Evolutionary conservation across 2,888 invertebrate species (phyloP).

Genomic region (Epinotia nisella): DNA sequence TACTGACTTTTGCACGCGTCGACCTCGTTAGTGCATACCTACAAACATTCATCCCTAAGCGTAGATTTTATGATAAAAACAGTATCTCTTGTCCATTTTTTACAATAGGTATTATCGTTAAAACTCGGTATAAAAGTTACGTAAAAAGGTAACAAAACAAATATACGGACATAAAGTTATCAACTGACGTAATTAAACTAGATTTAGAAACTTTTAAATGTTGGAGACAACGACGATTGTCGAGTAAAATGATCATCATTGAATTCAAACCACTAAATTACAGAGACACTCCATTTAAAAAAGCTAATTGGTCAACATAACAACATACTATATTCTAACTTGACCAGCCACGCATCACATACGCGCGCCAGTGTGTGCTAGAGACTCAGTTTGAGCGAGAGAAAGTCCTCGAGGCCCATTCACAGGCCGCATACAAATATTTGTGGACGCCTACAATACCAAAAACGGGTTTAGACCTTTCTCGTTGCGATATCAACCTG

Average conservation of each 20-base stretch:
- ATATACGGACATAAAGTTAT: too few relatives aligned
- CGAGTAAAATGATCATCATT: neutral
- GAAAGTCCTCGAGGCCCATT: slow-evolving; percentile 83
- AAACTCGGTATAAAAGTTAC: too few relatives aligned
- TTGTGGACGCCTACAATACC: slow-evolving; percentile 79
- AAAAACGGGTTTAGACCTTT: slow-evolving; percentile 80
- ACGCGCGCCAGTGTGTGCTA: slow-evolving; percentile 63
- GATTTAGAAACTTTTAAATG: neutral
- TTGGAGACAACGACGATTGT: too few relatives aligned
- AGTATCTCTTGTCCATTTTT: too few relatives aligned
- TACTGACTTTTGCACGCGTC: too few relatives aligned
- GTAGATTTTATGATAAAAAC: too few relatives aligned
- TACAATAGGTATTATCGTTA: too few relatives aligned
- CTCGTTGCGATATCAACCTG: slow-evolving; percentile 51
- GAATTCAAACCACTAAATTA: neutral
- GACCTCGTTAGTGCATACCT: too few relatives aligned
- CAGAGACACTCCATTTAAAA: neutral
- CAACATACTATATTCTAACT: slow-evolving; percentile 34
- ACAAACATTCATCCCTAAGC: too few relatives aligned
- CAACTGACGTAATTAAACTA: neutral
- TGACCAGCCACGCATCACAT: slow-evolving; percentile 49
- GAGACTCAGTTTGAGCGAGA: slow-evolving; percentile 70
- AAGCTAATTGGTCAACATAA: neutral
- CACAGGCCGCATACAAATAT: slow-evolving; percentile 84
- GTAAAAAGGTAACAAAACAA: too few relatives aligned